phyloP scores from a whole-genome alignment of 2,797 vertebrate species.

The Galagoides demidoff region DNA sequence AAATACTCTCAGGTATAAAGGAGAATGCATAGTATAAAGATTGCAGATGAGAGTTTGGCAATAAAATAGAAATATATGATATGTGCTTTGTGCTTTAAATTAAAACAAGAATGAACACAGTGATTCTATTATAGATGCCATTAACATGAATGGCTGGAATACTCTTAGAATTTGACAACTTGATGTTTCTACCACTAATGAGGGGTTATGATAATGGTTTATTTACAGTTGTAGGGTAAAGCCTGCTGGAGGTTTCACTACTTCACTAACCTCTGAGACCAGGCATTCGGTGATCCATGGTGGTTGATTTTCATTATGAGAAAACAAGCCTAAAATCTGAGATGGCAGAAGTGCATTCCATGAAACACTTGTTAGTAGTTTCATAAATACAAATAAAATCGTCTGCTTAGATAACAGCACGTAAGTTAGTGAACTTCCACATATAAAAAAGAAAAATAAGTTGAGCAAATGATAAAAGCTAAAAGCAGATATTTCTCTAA shows the following conservation, averaged over 20 bases:
- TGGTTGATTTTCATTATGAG: constrained; percentile 42
- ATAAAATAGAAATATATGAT: constrained; percentile 49
- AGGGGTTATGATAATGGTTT: constrained; percentile 35
- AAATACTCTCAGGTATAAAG: constrained; percentile 50
- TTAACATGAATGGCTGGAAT: constrained; percentile 35
- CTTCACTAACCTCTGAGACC: not conserved
- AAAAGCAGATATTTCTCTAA: constrained; percentile 22
- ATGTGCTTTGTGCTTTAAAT: constrained; percentile 57
- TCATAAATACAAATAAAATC: constrained; percentile 48
- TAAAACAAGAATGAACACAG: constrained; percentile 50
- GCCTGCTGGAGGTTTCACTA: not conserved
- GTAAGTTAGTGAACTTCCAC: not conserved
- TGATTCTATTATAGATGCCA: constrained; percentile 8
- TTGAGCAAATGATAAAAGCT: not conserved
- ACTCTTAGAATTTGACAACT: constrained; percentile 24
- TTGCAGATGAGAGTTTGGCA: not conserved
- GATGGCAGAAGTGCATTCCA: not conserved
- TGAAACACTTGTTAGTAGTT: constrained; percentile 18
- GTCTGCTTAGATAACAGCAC: not conserved
- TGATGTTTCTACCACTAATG: constrained; percentile 2
- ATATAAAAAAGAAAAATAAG: not conserved
- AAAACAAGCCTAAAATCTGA: constrained; percentile 9
- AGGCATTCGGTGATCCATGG: not conserved
- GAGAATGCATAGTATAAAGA: not conserved
- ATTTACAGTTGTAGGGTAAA: constrained; percentile 24